Percentiles rank a stretch among this genome's conserved stretches.
Conservation (phyloP, 1,140 invertebrate genomes). For the Spodoptera litura region DNA sequence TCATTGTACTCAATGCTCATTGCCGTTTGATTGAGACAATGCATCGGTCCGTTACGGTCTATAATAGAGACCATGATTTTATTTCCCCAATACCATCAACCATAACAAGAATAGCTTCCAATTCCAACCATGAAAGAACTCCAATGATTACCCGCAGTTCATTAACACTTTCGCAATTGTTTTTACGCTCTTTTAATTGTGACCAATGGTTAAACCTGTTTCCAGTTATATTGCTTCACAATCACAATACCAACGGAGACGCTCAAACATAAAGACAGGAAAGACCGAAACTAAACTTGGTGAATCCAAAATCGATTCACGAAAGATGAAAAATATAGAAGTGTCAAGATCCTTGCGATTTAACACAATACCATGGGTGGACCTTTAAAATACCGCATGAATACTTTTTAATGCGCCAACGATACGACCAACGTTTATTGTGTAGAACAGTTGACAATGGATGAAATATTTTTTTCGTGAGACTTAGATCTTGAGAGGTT, state of each 20-base stretch:
- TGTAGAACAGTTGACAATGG: conserved; percentile 70
- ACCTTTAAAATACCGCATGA: conserved; percentile 80
- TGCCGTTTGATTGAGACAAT: conserved; percentile 81
- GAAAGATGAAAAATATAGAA: conserved; percentile 72
- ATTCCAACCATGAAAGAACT: conserved; percentile 66
- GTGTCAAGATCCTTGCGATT: conserved; percentile 77
- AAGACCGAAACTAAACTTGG: conserved; percentile 37
- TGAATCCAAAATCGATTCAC: conserved; percentile 38
- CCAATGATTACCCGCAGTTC: conserved; percentile 62
- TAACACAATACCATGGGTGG: conserved; percentile 69
- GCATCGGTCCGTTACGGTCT: conserved; percentile 68
- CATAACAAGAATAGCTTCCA: conserved; percentile 65
- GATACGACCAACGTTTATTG: conserved; percentile 82
- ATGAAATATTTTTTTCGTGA: conserved; percentile 73
- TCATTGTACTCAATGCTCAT: conserved; percentile 79
- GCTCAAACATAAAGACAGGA: conserved; percentile 32
- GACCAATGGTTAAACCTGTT: conserved; percentile 60
- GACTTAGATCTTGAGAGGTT: conserved; percentile 75
- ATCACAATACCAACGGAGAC: conserved; percentile 5
- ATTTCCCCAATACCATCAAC: conserved; percentile 65
- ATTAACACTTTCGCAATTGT: conserved; percentile 78
- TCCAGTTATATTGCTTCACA: conserved; percentile 22
- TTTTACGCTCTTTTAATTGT: conserved; percentile 74
- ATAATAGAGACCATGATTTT: conserved; percentile 63
- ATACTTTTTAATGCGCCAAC: conserved; percentile 85